Percentiles rank a stretch among this genome's conserved stretches.
phyloP scores from a whole-genome alignment of 2,113 vertebrate genomes.

The Eurypyga helias region DNA sequence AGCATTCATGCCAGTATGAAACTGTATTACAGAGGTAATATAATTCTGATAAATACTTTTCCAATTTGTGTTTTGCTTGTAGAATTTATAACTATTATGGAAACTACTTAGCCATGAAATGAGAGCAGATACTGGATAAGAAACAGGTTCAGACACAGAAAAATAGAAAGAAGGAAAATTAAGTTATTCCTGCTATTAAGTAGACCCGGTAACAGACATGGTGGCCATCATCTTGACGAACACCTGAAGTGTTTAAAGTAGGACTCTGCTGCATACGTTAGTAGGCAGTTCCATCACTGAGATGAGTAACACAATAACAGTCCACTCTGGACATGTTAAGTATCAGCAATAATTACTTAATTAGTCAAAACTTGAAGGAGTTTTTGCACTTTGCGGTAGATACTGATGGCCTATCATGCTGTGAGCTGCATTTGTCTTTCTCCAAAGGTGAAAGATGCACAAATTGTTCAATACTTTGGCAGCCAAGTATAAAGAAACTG shows the following conservation, averaged over 20 bases:
- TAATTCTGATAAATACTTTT: slow-evolving; percentile 5
- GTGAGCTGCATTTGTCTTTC: background rate
- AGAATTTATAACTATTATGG: background rate
- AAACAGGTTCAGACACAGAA: background rate
- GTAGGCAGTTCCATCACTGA: background rate
- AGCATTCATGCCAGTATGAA: background rate
- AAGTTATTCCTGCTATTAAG: background rate
- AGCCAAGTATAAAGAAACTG: background rate
- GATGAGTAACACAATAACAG: background rate
- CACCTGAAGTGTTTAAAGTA: background rate
- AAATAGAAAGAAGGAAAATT: background rate
- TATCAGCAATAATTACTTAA: background rate
- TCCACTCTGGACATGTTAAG: background rate
- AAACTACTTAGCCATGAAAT: background rate
- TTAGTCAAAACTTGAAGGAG: background rate
- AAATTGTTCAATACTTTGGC: background rate
- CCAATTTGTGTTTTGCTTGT: background rate
- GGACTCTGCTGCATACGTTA: background rate
- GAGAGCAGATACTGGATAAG: background rate
- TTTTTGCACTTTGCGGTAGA: background rate
- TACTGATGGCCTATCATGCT: background rate
- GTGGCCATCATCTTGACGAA: background rate
- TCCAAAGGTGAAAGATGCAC: background rate
- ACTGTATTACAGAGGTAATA: background rate
- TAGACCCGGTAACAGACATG: background rate